phyloP scores from a whole-genome alignment of 2,113 vertebrate genomes.

The Tachysurus fulvidraco region DNA sequence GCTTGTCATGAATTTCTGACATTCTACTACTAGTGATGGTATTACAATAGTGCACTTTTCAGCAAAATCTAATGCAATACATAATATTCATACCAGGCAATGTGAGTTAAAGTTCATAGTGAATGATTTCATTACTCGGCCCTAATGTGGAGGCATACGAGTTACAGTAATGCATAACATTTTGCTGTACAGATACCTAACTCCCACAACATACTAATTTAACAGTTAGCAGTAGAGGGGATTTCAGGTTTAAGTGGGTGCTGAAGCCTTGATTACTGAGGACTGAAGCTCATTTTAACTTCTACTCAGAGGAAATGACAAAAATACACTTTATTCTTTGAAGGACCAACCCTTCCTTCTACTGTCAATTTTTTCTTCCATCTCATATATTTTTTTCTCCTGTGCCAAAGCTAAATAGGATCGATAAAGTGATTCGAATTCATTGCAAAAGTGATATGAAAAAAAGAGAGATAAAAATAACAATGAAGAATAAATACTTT shows the following conservation, averaged over 20 bases:
- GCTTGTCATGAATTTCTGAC: not conserved
- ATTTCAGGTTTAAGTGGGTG: slow-evolving; percentile 22
- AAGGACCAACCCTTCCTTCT: not conserved
- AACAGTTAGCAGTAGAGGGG: not conserved
- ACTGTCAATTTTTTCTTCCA: not conserved
- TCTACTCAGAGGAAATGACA: not conserved
- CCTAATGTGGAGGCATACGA: not conserved
- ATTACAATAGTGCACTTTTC: not conserved
- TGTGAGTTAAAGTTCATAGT: slow-evolving; percentile 1
- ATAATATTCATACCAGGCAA: not conserved
- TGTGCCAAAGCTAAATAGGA: not conserved
- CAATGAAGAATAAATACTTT: not conserved
- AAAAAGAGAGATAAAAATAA: not conserved
- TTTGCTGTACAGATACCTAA: not conserved
- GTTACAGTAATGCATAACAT: slow-evolving; percentile 1
- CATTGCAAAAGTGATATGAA: not conserved
- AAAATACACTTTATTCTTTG: not conserved
- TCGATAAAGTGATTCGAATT: not conserved
- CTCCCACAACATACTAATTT: not conserved
- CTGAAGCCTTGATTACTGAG: not conserved
- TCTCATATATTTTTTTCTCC: not conserved
- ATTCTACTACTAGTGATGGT: not conserved
- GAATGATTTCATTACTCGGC: not conserved
- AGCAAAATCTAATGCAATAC: not conserved
- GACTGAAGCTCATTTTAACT: not conserved